Evolutionary conservation across 1,140 invertebrate species (phyloP).

Genomic region (Leptoteleia sp.): DNA sequence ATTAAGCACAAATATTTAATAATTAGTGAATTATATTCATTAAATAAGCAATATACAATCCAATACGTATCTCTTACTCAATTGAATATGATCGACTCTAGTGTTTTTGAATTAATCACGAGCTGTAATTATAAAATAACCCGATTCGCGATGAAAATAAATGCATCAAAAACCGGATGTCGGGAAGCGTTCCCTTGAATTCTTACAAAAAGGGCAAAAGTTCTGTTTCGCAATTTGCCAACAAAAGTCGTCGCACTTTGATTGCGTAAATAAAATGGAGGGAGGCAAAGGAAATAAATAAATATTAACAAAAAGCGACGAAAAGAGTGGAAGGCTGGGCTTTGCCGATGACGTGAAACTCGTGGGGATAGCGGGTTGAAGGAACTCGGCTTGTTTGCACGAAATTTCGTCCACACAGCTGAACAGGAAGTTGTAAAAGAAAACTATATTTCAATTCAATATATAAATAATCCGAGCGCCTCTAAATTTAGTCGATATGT

Average conservation of each 20-base stretch:
- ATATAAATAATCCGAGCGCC: constrained; percentile 41
- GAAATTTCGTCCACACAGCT: constrained; percentile 27
- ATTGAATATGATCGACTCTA: constrained; percentile 44
- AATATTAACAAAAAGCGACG: too few relatives aligned
- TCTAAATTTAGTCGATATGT: constrained; percentile 55
- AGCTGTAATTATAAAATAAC: constrained; percentile 42
- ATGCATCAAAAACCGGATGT: constrained; percentile 38
- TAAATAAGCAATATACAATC: constrained; percentile 53
- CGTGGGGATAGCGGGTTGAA: constrained; percentile 29
- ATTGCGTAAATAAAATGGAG: constrained; percentile 16
- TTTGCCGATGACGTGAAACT: too few relatives aligned
- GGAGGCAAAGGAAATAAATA: not conserved
- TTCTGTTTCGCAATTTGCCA: not conserved
- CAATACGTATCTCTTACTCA: constrained; percentile 40
- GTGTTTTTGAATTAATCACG: too few relatives aligned
- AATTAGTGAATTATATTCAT: constrained; percentile 52
- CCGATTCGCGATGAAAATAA: constrained; percentile 17
- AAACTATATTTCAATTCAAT: constrained; percentile 47
- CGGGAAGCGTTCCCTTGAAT: constrained; percentile 7
- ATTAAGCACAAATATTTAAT: constrained; percentile 59
- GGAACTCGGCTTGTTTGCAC: constrained; percentile 29
- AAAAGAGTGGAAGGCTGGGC: too few relatives aligned
- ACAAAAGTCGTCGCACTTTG: constrained; percentile 36
- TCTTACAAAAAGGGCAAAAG: constrained; percentile 15
- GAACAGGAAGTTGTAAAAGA: constrained; percentile 56